Percentiles rank a stretch among this genome's conserved stretches.
Evolutionary conservation across 2,113 vertebrate genomes (phyloP).

Genomic region (Heloderma charlesbogerti): DNA sequence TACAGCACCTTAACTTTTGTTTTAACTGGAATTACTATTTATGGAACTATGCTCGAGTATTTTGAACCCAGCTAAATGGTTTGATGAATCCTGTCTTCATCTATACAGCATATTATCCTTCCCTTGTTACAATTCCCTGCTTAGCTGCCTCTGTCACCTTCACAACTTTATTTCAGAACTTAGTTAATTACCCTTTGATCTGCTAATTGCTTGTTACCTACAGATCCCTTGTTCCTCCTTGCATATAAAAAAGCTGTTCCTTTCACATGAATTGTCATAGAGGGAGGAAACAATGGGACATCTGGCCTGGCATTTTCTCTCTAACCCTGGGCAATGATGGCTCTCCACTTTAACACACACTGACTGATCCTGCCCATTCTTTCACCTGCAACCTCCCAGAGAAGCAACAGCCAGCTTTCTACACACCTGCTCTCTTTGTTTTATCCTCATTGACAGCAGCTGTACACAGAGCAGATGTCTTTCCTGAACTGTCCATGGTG

Average conservation of each 20-base stretch:
- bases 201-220: constrained; percentile 73
- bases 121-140: constrained; percentile 56
- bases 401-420: constrained; percentile 38
- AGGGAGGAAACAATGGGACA: constrained; percentile 58
- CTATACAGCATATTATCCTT: constrained; percentile 29
- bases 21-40: constrained; percentile 25
- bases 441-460: constrained; percentile 18
- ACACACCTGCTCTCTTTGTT: constrained; percentile 20
- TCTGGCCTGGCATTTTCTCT: constrained; percentile 31
- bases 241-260: constrained; percentile 47
- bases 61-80: constrained; percentile 39
- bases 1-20: neutral
- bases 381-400: constrained; percentile 9
- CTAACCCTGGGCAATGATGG: constrained; percentile 28
- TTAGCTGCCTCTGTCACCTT: constrained; percentile 67
- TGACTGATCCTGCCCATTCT: constrained; percentile 45
- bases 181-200: constrained; percentile 77
- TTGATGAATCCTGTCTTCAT: constrained; percentile 42
- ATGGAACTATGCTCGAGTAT: neutral
- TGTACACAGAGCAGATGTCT: constrained; percentile 58
- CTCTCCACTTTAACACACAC: constrained; percentile 31
- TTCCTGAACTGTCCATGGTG: constrained; percentile 45
- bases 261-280: constrained; percentile 56
- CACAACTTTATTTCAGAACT: constrained; percentile 75
- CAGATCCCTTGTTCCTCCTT: constrained; percentile 52